phyloP scores from a whole-genome alignment of 2,888 invertebrate genomes.

The Cheilosia vernalis region DNA sequence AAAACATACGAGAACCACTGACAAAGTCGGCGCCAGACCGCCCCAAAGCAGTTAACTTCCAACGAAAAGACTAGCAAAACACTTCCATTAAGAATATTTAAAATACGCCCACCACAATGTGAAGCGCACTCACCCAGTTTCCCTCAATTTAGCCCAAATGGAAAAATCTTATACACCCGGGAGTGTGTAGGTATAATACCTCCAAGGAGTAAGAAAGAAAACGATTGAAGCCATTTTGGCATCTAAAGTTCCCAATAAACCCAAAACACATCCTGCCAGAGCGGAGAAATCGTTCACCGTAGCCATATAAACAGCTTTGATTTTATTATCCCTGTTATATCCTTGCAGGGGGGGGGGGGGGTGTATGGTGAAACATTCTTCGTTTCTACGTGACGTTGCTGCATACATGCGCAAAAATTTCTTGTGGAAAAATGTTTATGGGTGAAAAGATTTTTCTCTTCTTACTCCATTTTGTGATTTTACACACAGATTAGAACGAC shows the following conservation, averaged over 20 bases:
- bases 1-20: no score
- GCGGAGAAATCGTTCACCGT: conserved; percentile 55
- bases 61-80: conserved; percentile 53
- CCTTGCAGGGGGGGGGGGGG: conserved; percentile 11
- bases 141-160: conserved; percentile 12
- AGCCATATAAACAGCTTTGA: conserved; percentile 62
- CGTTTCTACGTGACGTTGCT: conserved; percentile 9
- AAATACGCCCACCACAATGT: conserved; percentile 46
- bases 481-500: conserved; percentile 13
- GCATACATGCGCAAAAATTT: conserved; percentile 60
- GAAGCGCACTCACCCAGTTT: conserved; percentile 31
- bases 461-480: conserved; percentile 52
- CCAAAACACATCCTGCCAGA: conserved; percentile 41
- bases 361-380: not conserved
- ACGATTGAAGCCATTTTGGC: conserved; percentile 64
- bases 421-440: conserved; percentile 24
- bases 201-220: not conserved
- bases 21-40: conserved; percentile 26
- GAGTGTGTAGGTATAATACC: not conserved
- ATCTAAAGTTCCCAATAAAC: conserved; percentile 54
- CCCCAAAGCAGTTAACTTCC: conserved; percentile 22
- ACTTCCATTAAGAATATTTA: conserved; percentile 56
- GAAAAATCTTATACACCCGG: not conserved
- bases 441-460: conserved; percentile 7
- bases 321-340: conserved; percentile 56